Base-by-base conservation (phyloP, 2,113 vertebrate genomes). In the Maccullochella peelii region DNA sequence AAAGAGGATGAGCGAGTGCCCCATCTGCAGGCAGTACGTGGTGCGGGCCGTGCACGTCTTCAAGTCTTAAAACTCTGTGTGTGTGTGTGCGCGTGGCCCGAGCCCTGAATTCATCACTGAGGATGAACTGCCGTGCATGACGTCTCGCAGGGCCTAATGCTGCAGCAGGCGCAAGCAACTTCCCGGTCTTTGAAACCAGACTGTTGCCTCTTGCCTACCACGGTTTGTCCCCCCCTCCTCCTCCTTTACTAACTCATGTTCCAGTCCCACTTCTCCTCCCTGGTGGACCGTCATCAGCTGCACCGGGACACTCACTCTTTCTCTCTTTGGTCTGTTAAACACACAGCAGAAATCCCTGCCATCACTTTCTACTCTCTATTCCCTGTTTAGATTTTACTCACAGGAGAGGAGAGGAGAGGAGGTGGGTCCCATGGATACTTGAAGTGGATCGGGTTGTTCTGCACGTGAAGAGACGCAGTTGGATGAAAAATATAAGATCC, bases 11-110 rank as follows among this genome's bases (percentile, higher is more conserved):
- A 99, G 95, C 47, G 98, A 99, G 95, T 99, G 98, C 73, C 98
- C 98, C 86, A 99, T 99, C 95, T 99, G 98, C 95, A 95, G 98
- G 57, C 98, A 99, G 96, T 99, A 98, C 1, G 98, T 99, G 0
- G 98, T 99, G 20, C 95, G 98, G 4, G 98, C 98, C 0, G 98
- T 99, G 91, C 98, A 99, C 4, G 98, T 99, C 61, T 99, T 99
- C 96, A 99, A 98, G 87, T 99, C 98, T 58, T 99, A 92, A 86
- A 70, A 71, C 73, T 69, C 18, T 52, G 75, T 47, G 75, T n/a
- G 57, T 16, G 42, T 23, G 75, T 49, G 33, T 36, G 62, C 83
- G 42, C 58, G 21, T 10, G 50, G 27, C 57, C 77, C 42, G 6
- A 79, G 77, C 70, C 81, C 85, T 52, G 79, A 65, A n/a, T 50